Conservation (phyloP, 1,140 invertebrate genomes). For the Drosophila repletoides region DNA sequence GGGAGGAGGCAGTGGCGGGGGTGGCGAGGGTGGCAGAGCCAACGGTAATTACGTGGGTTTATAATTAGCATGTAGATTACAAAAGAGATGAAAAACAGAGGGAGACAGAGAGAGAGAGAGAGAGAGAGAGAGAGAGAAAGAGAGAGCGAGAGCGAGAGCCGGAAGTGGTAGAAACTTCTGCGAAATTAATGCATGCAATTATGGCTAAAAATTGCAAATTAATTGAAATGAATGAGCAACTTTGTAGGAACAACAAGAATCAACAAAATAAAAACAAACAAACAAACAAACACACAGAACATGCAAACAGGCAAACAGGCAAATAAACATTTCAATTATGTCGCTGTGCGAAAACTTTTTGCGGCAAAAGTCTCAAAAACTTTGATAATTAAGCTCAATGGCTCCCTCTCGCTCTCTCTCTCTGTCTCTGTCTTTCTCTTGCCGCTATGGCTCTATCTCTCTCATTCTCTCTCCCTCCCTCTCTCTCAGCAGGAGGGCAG, state of each 20-base stretch:
- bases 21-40: not conserved
- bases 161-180: conserved; percentile 11
- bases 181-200: conserved; percentile 49
- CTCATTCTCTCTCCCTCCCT: not conserved
- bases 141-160: too few relatives aligned
- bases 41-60: conserved; percentile 50
- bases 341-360: conserved; percentile 44
- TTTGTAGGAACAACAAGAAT: conserved; percentile 25
- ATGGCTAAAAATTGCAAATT: conserved; percentile 62
- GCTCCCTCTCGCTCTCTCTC: conserved; percentile 8
- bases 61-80: conserved; percentile 68
- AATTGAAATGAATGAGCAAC: conserved; percentile 66
- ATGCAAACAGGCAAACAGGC: conserved; percentile 45
- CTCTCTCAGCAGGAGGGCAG: not conserved
- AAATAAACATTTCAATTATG: conserved; percentile 79
- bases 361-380: conserved; percentile 41
- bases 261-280: not conserved
- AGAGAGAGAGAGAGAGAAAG: too few relatives aligned
- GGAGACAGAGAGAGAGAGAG: too few relatives aligned
- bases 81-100: conserved; percentile 32
- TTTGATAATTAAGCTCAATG: conserved; percentile 71
- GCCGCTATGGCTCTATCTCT: not conserved
- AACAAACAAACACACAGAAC: not conserved
- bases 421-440: not conserved
- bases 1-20: not conserved